Evolutionary conservation across 2,797 vertebrate genomes (phyloP).

Genomic region (Tragopan temminckii): DNA sequence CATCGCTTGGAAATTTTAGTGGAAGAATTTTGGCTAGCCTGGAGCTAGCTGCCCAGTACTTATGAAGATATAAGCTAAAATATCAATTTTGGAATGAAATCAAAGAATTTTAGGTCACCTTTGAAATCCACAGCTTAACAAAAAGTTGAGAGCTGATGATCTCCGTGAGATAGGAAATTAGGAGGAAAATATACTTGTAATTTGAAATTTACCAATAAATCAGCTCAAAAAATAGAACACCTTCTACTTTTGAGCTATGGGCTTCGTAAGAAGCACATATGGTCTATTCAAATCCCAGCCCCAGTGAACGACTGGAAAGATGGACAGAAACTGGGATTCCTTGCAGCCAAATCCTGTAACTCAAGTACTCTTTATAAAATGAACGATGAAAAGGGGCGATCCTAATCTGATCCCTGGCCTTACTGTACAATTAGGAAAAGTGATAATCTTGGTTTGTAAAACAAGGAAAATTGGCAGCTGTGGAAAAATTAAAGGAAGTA

Average conservation of each 20-base stretch:
- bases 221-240: not conserved
- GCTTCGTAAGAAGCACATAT: not conserved
- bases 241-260: not conserved
- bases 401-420: slow-evolving; percentile 61
- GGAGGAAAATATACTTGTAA: not conserved
- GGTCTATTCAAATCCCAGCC: not conserved
- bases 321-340: slow-evolving; percentile 35
- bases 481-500: slow-evolving; percentile 61
- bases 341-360: slow-evolving; percentile 51
- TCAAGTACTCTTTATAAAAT: slow-evolving; percentile 15
- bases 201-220: not conserved
- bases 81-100: not conserved
- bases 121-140: not conserved
- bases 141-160: not conserved
- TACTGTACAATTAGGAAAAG: slow-evolving; percentile 58
- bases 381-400: slow-evolving; percentile 55
- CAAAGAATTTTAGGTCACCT: not conserved
- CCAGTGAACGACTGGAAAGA: slow-evolving; percentile 17
- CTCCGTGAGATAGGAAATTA: not conserved
- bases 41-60: not conserved
- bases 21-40: not conserved
- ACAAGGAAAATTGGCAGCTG: slow-evolving; percentile 66
- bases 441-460: slow-evolving; percentile 66
- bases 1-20: not conserved
- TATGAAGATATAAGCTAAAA: not conserved